phyloP scores from a whole-genome alignment of 2,888 invertebrate genomes.

The Brachylomia viminalis region DNA sequence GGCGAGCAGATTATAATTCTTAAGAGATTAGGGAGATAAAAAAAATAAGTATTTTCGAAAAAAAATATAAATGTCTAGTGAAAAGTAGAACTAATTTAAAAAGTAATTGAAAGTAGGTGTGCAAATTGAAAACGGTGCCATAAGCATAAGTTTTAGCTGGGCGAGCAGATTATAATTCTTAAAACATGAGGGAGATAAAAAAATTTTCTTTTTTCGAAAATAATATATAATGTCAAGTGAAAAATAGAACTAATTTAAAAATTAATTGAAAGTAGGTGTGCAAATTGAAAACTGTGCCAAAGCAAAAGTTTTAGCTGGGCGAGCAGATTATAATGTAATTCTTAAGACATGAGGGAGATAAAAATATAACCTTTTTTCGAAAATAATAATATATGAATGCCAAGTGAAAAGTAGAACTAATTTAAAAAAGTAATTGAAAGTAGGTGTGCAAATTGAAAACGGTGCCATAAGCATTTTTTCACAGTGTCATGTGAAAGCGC shows the following conservation, averaged over 20 bases:
- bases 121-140: constrained; percentile 46
- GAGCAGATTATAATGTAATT: constrained; percentile 8
- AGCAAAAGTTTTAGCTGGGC: constrained; percentile 20
- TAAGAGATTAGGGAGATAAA: not conserved
- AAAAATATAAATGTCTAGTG: constrained; percentile 15
- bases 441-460: constrained; percentile 44
- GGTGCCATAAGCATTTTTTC: constrained; percentile 52
- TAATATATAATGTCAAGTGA: constrained; percentile 14
- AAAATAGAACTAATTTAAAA: constrained; percentile 38
- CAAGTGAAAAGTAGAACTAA: constrained; percentile 34
- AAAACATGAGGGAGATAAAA: not conserved
- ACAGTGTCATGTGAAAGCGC: constrained; percentile 62
- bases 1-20: constrained; percentile 3
- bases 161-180: constrained; percentile 1
- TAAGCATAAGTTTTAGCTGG: constrained; percentile 30
- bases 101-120: constrained; percentile 41
- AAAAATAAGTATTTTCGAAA: not conserved
- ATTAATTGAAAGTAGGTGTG: constrained; percentile 41
- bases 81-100: constrained; percentile 37
- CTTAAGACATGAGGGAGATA: not conserved
- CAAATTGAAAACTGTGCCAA: constrained; percentile 46
- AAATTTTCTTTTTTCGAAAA: not conserved
- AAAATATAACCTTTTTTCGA: not conserved
- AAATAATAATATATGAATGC: too few relatives aligned
- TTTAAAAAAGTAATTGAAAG: constrained; percentile 39